Base-by-base conservation (phyloP, 2,797 vertebrate genomes). In the Ctenopoma kingsleyae region DNA sequence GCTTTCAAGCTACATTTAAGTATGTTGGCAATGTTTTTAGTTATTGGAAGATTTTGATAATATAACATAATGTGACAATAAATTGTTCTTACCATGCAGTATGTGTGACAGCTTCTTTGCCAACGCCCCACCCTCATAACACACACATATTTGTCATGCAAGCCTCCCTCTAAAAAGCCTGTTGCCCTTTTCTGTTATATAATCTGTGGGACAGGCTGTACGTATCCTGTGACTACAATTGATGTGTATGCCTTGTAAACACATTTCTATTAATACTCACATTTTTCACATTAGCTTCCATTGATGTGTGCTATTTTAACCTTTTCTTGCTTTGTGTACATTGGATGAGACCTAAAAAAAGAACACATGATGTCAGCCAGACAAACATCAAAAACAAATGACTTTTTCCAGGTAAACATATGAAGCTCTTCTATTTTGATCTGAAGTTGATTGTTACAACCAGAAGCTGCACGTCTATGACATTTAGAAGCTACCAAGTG, bases 201-300 rank as follows among this genome's bases (percentile, higher is more conserved):
- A 73, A 71, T 62, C 22, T 43, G 38, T 30, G 44, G 52, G 38
- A 53, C 56, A 60, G 8, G 32, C 36, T 25, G 15, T 17, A 61
- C 38, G 27, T 58, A 48, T 64, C 13, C 53, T 55, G 48, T 56
- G 48, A 40, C 38, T 55, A 4, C 19, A 44, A 13, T 56, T 47
- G 62, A 76, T 56, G 49, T 49, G 48, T 35, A 19, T n/a, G 10
- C 8, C 43, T 46, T 41, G 30, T 50, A 67, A 70, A 71, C 63
- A 69, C 36, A 69, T 32, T 16, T 76, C 64, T 86, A 74, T 85
- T 83, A 67, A 80, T 82, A 74, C 51, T 70, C 48, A 56, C 3
- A 67, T 32, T 38, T 54, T 77, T 80, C 30, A 73, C 62, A 71
- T 82, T 74, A 47, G 67, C 20, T 40, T 49, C 17, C 1, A 13